phyloP scores from a whole-genome alignment of 2,888 invertebrate species.

The Coecobrya sp. region DNA sequence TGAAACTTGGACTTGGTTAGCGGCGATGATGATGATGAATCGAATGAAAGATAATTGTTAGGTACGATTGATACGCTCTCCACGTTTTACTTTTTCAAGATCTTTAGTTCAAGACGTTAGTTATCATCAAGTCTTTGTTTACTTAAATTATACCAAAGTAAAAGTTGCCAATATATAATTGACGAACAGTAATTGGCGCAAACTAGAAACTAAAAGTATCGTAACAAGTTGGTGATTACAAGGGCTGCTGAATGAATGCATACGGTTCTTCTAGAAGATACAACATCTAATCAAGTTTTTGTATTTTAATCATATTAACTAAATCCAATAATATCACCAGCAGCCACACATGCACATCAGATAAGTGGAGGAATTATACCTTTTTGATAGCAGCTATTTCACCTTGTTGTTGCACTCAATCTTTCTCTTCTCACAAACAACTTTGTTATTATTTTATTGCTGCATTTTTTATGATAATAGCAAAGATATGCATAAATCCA shows the following conservation, averaged over 20 bases:
- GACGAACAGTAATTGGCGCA: background rate
- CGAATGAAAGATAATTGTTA: background rate
- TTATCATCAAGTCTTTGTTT: background rate
- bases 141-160: background rate
- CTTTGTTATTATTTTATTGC: conserved; percentile 21
- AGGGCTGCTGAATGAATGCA: too few species aligned
- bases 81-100: background rate
- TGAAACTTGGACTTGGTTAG: background rate
- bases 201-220: background rate
- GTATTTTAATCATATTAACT: background rate
- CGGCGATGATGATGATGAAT: background rate
- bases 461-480: conserved; percentile 12
- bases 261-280: background rate
- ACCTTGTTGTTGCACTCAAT: background rate
- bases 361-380: background rate
- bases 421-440: background rate
- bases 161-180: conserved; percentile 38
- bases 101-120: background rate
- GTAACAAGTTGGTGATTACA: background rate
- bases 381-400: background rate
- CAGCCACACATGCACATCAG: background rate
- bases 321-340: background rate
- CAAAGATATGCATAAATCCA: background rate
- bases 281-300: background rate
- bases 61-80: background rate